Base-by-base conservation (phyloP, 2,888 invertebrate genomes). In the Ptychoptera albimana region DNA sequence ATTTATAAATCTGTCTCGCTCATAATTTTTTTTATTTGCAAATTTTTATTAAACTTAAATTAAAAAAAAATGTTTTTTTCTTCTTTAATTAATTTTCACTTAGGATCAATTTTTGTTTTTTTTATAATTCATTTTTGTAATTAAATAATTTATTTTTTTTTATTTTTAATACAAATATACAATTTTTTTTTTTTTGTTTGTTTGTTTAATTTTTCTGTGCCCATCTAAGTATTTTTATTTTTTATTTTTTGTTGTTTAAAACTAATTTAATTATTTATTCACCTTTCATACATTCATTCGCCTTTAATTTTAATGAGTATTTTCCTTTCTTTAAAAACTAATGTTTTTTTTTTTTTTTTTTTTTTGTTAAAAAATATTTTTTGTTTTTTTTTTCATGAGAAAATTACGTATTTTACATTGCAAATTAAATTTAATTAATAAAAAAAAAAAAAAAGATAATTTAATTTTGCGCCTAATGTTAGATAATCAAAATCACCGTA, bases 121-220 rank as follows among this genome's bases (percentile, higher is more conserved):
- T 36, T 43, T 45, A 36, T 46, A 42, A 37, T 50, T 43, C 39
- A 37, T 46, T 37, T 42, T 48, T 45, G 42, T 38, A 45, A 39
- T 46, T 42, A 5, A 23, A 23, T 23, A 46, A 45, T 43, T 35
- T 37, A 12, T 47, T 34, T 39, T 40, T 41, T 34, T 42, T 43
- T 46, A 40, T n/a, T n/a, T n/a, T n/a, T n/a, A 23, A 48, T 45
- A 37, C 40, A 23, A 40, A 46, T 46, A 42, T 45, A 31, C 48
- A 31, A 23, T 39, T 45, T 42, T 50, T 50, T 53, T 48, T 51
- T 52, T 51, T 50, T 16, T 11, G 15, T 23, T 23, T 39, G 23
- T 10, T 39, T 16, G 16, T 39, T 23, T 23, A 23, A 23, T 10
- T 42, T 42, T 13, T 16, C 35, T 23, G 23, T 23, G 23, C 23